Evolutionary conservation across 2,888 invertebrate species (phyloP).

Genomic region (Spilosoma lubricipeda): DNA sequence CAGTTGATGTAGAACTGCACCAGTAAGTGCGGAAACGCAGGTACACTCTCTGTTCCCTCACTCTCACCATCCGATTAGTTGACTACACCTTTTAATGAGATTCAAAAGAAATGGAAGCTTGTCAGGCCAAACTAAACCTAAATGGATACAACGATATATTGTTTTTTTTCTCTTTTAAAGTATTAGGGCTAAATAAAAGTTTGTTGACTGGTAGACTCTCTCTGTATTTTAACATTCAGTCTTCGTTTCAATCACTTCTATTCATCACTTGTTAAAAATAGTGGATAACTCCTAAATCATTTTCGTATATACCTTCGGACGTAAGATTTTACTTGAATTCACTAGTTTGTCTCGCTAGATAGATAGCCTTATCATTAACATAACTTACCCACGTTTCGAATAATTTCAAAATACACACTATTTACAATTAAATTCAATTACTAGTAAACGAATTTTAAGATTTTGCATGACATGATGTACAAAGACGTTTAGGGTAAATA

Average conservation of each 20-base stretch:
- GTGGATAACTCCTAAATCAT: neutral
- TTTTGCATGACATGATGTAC: neutral
- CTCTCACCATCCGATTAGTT: too few relatives aligned
- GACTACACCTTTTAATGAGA: too few relatives aligned
- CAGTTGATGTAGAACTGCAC: too few relatives aligned
- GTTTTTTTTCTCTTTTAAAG: too few relatives aligned
- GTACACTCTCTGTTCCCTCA: too few relatives aligned
- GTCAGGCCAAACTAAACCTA: too few relatives aligned
- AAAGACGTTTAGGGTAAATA: neutral
- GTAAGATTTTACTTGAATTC: neutral
- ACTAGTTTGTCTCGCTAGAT: slow-evolving; percentile 1
- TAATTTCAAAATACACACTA: neutral
- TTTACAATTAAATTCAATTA: slow-evolving; percentile 9
- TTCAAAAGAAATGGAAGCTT: too few relatives aligned
- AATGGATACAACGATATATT: too few relatives aligned
- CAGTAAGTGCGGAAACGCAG: too few relatives aligned
- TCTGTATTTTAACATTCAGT: too few relatives aligned
- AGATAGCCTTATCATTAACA: neutral
- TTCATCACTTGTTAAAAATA: neutral
- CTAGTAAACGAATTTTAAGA: slow-evolving; percentile 1
- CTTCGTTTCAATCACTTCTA: neutral
- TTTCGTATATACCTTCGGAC: slow-evolving; percentile 11
- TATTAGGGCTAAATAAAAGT: too few relatives aligned
- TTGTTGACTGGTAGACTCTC: too few relatives aligned
- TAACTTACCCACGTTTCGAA: neutral